A percentile compares a stretch with the other conserved stretches of the same genome.
phyloP scores from a whole-genome alignment of 2,113 vertebrate genomes.

The Gopherus flavomarginatus region DNA sequence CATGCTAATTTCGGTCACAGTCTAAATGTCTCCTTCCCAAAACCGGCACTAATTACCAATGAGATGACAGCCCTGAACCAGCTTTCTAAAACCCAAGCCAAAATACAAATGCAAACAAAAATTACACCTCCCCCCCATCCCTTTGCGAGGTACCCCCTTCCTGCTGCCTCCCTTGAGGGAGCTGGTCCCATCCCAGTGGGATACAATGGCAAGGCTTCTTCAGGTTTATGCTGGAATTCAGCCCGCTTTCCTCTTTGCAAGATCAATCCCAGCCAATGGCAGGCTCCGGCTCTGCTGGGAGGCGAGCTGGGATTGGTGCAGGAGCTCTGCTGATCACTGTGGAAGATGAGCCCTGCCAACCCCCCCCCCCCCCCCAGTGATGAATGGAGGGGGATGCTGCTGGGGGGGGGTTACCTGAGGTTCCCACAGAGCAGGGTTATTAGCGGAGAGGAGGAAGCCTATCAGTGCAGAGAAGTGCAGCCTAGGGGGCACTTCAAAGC shows the following conservation, averaged over 20 bases:
- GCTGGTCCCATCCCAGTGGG: background rate
- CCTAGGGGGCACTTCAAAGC: conserved; percentile 65
- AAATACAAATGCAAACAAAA: background rate
- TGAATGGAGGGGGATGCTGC: conserved; percentile 14
- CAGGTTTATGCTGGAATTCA: background rate
- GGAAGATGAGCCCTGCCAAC: background rate
- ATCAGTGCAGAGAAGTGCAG: conserved; percentile 19
- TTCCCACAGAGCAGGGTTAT: conserved; percentile 32
- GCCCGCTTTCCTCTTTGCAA: conserved; percentile 52
- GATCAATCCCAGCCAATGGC: conserved; percentile 65
- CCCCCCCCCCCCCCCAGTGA: conserved; percentile 1
- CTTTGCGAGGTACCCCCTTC: background rate
- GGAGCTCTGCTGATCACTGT: conserved; percentile 70
- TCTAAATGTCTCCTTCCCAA: background rate
- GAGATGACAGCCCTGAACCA: background rate
- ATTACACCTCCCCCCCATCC: no score
- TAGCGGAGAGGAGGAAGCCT: conserved; percentile 51
- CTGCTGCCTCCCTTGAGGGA: background rate
- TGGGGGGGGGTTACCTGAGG: conserved; percentile 48
- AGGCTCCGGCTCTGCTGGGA: background rate
- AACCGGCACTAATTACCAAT: background rate
- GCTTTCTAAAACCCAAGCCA: background rate
- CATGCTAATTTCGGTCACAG: fast-evolving
- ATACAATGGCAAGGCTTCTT: background rate
- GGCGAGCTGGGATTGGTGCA: conserved; percentile 57